phyloP scores from a whole-genome alignment of 92 coral and sea anemone species.

The Heliopora coerulea region DNA sequence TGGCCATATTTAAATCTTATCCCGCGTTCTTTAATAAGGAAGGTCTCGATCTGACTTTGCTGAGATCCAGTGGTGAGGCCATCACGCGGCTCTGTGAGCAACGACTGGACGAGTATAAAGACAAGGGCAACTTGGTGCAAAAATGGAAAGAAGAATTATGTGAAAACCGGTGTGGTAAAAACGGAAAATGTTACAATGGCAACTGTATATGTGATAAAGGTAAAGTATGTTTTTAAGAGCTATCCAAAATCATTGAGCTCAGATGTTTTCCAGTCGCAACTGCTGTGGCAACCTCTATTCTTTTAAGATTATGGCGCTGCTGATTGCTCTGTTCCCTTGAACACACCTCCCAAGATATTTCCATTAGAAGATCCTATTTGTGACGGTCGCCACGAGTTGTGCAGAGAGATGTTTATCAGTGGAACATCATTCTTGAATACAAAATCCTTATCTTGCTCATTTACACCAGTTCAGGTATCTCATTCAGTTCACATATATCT shows the following conservation, averaged over 20 bases:
- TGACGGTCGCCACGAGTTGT: slow-evolving; percentile 52
- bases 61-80: slow-evolving; percentile 8
- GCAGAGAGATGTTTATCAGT: slow-evolving; percentile 61
- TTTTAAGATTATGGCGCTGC: slow-evolving; percentile 70
- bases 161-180: slow-evolving; percentile 71
- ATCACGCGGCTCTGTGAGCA: slow-evolving; percentile 16
- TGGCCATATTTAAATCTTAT: too few species aligned
- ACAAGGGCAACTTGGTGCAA: neutral
- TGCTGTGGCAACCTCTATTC: too few species aligned
- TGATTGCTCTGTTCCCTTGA: slow-evolving; percentile 76
- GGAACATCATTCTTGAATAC: slow-evolving; percentile 71
- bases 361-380: slow-evolving; percentile 56
- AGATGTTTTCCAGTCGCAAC: too few species aligned
- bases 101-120: neutral
- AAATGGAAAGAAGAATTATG: slow-evolving; percentile 57
- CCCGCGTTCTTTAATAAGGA: slow-evolving; percentile 39
- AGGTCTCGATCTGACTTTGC: slow-evolving; percentile 38
- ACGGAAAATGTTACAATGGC: slow-evolving; percentile 72
- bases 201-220: slow-evolving; percentile 85
- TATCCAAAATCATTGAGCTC: too few species aligned
- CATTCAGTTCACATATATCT: too few species aligned
- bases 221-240: neutral
- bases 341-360: slow-evolving; percentile 67
- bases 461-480: slow-evolving; percentile 59
- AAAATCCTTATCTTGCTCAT: slow-evolving; percentile 68